Evolutionary conservation across 2,113 vertebrate genomes (phyloP).

Genomic region (Heterotilapia buettikoferi): DNA sequence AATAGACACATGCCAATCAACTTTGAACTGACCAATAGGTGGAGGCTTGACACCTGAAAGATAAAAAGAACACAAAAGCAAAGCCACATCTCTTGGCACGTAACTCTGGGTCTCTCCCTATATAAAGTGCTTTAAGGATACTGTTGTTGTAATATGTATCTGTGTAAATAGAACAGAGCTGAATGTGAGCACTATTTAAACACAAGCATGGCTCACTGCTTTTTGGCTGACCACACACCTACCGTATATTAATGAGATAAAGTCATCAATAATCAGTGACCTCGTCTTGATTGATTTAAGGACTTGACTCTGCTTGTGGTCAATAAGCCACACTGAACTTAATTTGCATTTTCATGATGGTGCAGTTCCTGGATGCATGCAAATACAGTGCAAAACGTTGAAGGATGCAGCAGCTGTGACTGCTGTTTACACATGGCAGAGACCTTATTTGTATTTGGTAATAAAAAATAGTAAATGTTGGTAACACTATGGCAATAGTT

Average conservation of each 20-base stretch:
- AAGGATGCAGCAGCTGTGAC: background rate
- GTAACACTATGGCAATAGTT: background rate
- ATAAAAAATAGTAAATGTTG: background rate
- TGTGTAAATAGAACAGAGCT: background rate
- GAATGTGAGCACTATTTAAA: background rate
- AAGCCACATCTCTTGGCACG: too few relatives aligned
- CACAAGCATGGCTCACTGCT: background rate
- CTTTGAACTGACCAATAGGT: too few relatives aligned
- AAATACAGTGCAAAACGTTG: background rate
- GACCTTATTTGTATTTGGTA: background rate
- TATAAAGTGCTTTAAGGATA: background rate
- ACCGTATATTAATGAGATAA: background rate
- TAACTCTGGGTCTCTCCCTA: background rate
- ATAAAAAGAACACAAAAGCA: too few relatives aligned
- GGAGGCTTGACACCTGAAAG: too few relatives aligned
- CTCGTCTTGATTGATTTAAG: background rate
- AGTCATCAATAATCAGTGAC: background rate
- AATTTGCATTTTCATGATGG: slow-evolving; percentile 28
- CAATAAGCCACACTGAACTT: background rate
- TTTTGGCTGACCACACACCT: background rate
- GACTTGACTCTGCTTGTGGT: background rate
- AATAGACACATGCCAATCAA: too few relatives aligned
- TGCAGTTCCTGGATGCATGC: background rate
- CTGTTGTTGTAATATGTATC: background rate
- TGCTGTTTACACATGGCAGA: background rate